Evolutionary conservation across 2,113 vertebrate species (phyloP).

Genomic region (Cettia cetti): DNA sequence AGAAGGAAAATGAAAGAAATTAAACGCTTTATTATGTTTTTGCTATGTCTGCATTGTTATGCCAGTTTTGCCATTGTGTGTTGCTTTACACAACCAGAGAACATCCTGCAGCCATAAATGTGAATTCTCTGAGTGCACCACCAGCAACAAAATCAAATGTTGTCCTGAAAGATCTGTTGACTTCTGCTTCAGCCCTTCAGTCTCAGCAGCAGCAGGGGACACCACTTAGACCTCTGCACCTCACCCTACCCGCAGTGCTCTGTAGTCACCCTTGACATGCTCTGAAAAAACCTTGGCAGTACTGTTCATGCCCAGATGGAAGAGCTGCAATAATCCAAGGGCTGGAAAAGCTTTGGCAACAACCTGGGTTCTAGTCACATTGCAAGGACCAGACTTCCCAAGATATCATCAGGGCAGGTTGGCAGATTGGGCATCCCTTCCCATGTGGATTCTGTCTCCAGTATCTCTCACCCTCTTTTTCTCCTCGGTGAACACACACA

Average conservation of each 20-base stretch:
- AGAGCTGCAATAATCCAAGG: background rate
- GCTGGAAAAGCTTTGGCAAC: background rate
- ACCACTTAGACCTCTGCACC: accelerated
- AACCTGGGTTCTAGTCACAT: background rate
- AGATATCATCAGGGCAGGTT: too few species aligned
- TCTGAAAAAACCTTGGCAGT: background rate
- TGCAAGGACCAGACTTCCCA: background rate
- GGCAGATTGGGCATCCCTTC: background rate
- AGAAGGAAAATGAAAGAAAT: background rate
- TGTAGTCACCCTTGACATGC: background rate
- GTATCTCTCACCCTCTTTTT: background rate
- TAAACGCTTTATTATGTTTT: background rate
- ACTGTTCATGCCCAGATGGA: background rate
- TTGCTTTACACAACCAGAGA: background rate
- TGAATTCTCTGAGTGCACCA: background rate
- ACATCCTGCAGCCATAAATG: background rate
- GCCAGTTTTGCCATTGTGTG: accelerated
- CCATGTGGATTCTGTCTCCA: background rate
- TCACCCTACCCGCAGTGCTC: accelerated
- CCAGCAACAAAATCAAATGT: background rate
- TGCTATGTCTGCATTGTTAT: background rate
- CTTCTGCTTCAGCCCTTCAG: background rate
- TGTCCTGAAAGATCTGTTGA: background rate
- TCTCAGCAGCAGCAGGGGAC: background rate
- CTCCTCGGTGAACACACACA: background rate